These are phyloP conservation scores for Otis tarda DNA, from an alignment of 2,113 vertebrate genomes.

Conservation along the genomic window DNA sequence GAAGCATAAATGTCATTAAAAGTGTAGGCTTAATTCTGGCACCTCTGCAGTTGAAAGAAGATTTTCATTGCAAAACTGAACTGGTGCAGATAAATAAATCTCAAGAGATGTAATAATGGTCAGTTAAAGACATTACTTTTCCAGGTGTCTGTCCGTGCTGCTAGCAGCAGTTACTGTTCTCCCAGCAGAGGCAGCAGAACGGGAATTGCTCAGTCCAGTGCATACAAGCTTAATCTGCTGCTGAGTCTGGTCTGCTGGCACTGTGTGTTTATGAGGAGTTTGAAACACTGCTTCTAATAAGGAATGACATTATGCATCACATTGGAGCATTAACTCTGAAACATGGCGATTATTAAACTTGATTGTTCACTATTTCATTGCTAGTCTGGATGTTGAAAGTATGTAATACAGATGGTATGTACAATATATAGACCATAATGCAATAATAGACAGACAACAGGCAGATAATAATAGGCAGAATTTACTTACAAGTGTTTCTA, in stretches of 20 bases:
- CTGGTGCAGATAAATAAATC: background rate
- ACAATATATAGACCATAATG: background rate
- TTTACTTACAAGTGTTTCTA: background rate
- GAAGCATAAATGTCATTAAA: background rate
- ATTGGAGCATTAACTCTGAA: background rate
- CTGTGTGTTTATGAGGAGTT: background rate
- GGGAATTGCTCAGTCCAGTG: background rate
- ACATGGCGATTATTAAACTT: background rate
- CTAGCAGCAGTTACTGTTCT: background rate
- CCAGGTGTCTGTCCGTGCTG: background rate
- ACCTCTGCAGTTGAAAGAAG: background rate
- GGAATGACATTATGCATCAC: background rate
- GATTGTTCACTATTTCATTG: background rate
- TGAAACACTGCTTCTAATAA: background rate
- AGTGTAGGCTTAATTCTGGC: background rate
- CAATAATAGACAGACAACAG: too few relatives aligned
- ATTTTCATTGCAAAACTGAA: background rate
- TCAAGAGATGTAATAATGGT: background rate
- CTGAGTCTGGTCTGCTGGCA: background rate
- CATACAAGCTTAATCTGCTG: background rate
- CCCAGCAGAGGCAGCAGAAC: background rate
- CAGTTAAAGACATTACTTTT: background rate
- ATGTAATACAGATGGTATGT: background rate
- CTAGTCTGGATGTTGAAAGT: background rate
- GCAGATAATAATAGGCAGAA: too few relatives aligned